Percentiles rank a stretch among this genome's conserved stretches.
Evolutionary conservation across 2,113 vertebrate genomes (phyloP).

Genomic region (Scatophagus argus): DNA sequence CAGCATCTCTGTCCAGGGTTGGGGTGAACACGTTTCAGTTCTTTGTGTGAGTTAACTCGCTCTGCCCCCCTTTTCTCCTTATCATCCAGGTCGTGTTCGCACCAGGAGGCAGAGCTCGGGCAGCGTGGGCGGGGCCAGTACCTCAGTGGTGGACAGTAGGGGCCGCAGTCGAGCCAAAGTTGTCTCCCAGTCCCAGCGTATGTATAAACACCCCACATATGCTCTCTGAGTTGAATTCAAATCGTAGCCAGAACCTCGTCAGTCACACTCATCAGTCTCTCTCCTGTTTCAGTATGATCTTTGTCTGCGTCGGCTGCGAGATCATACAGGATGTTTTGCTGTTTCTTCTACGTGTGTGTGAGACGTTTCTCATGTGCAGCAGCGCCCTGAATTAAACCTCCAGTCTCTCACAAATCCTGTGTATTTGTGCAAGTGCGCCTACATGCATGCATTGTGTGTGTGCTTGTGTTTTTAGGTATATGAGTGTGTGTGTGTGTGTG

Average conservation of each 20-base stretch:
- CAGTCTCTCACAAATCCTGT: constrained; percentile 31
- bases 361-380: constrained; percentile 6
- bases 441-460: constrained; percentile 25
- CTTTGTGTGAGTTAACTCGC: neutral
- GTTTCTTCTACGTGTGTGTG: constrained; percentile 27
- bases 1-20: constrained; percentile 50
- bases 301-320: neutral
- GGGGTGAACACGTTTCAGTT: neutral
- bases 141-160: constrained; percentile 89
- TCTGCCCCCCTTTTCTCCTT: neutral
- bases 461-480: neutral
- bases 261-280: neutral
- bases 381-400: constrained; percentile 22
- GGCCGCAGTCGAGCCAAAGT: constrained; percentile 98
- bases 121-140: constrained; percentile 86
- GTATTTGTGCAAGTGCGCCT: constrained; percentile 22
- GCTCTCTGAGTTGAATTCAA: neutral
- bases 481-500: neutral
- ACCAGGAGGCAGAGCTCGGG: constrained; percentile 94
- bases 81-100: constrained; percentile 91
- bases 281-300: constrained; percentile 43
- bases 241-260: neutral
- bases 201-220: constrained; percentile 65
- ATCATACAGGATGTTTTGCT: constrained; percentile 45
- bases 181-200: constrained; percentile 98